Percentiles rank a stretch among this genome's conserved stretches.
These are phyloP conservation scores for Entelurus aequoreus DNA, from an alignment of 2,113 vertebrate species.

Conservation along the genomic window DNA sequence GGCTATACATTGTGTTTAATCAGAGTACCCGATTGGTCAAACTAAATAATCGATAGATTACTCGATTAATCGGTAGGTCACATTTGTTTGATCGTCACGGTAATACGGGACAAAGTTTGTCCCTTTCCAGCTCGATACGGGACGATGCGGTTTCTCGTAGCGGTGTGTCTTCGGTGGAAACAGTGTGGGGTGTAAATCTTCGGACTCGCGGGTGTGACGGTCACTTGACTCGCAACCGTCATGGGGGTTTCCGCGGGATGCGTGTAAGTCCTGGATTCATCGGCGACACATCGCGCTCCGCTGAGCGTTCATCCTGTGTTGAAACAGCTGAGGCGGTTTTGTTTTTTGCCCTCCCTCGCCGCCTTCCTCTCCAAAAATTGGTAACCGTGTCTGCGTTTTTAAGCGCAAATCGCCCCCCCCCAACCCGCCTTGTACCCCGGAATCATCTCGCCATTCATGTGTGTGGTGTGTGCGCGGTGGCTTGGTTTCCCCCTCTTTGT, in stretches of 20 bases:
- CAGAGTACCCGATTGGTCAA: too few relatives aligned
- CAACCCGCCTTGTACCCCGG: slow-evolving; percentile 12
- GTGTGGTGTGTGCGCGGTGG: slow-evolving; percentile 32
- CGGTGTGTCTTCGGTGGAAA: not conserved
- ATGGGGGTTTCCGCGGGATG: not conserved
- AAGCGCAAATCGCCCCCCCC: not conserved
- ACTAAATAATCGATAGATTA: too few relatives aligned
- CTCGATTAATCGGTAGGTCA: too few relatives aligned
- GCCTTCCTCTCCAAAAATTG: slow-evolving; percentile 15
- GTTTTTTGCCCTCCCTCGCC: slow-evolving; percentile 6
- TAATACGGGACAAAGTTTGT: too few relatives aligned
- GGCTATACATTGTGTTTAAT: too few relatives aligned
- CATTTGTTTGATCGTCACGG: too few relatives aligned
- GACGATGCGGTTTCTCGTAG: too few relatives aligned
- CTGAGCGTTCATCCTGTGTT: slow-evolving; percentile 14
- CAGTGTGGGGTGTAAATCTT: not conserved
- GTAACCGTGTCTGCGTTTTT: slow-evolving; percentile 30
- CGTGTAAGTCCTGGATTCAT: not conserved
- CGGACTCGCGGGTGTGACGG: slow-evolving; percentile 44
- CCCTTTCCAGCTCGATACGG: too few relatives aligned
- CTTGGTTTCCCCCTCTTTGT: slow-evolving; percentile 70
- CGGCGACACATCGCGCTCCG: slow-evolving; percentile 3
- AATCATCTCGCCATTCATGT: slow-evolving; percentile 40
- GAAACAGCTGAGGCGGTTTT: slow-evolving; percentile 25
- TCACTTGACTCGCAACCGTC: slow-evolving; percentile 11